phyloP scores from a whole-genome alignment of 2,888 invertebrate genomes.

The Pyrocoelia pectoralis region DNA sequence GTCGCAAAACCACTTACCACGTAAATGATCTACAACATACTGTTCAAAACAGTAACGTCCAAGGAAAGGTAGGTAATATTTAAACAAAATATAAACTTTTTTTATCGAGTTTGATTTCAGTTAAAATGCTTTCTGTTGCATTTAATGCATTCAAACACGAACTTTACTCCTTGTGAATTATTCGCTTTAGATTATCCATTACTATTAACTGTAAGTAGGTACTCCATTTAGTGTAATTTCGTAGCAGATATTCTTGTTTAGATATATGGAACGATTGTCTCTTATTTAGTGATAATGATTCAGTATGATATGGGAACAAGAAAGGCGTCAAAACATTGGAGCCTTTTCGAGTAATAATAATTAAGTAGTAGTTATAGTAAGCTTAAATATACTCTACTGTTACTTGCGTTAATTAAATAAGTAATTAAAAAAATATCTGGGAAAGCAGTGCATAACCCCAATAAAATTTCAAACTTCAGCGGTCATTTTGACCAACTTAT shows the following conservation, averaged over 20 bases:
- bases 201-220: slow-evolving; percentile 36
- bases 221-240: no score
- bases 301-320: slow-evolving; percentile 31
- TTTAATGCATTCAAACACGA: slow-evolving; percentile 31
- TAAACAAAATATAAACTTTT: no score
- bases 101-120: no score
- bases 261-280: slow-evolving; percentile 26
- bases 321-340: no score
- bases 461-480: no score
- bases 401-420: no score
- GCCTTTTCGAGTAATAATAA: no score
- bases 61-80: slow-evolving; percentile 5
- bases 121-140: slow-evolving; percentile 37
- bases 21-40: slow-evolving; percentile 16
- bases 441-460: no score
- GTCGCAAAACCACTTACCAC: slow-evolving; percentile 11
- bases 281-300: slow-evolving; percentile 38
- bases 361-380: no score
- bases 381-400: no score
- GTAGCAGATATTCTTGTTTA: background rate
- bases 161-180: slow-evolving; percentile 39
- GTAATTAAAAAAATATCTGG: no score
- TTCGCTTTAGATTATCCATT: slow-evolving; percentile 39
- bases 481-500: no score
- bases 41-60: background rate